Percentiles rank a stretch among this genome's conserved stretches.
Conservation (phyloP, 30 jellyfish, hydroid and myxozoan species). For the Aurelia sp. region DNA sequence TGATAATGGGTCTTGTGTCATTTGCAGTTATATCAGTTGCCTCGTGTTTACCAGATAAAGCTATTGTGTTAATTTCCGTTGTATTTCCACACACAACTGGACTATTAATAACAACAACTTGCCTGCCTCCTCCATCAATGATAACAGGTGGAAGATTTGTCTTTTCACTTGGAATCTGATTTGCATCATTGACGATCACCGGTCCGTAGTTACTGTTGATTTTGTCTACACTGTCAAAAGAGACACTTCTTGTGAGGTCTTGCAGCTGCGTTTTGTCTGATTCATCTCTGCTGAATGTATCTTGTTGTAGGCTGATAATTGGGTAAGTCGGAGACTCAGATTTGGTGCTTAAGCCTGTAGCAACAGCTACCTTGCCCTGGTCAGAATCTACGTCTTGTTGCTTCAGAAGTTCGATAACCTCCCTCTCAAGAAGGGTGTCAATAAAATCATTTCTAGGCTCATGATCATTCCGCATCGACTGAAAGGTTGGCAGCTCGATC, state of each 20-base stretch:
- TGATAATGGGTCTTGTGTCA: constrained; percentile 49
- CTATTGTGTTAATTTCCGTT: not conserved
- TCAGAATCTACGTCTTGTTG: not conserved
- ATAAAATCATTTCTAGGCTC: constrained; percentile 5
- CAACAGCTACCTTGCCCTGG: not conserved
- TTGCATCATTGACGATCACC: not conserved
- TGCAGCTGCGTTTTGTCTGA: not conserved
- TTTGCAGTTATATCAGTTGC: constrained; percentile 11
- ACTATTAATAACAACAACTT: constrained; percentile 71
- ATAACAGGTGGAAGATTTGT: constrained; percentile 53
- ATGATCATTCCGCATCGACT: not conserved
- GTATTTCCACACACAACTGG: constrained; percentile 47
- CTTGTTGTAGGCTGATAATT: not conserved
- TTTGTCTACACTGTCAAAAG: not conserved
- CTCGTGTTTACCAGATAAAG: constrained; percentile 31
- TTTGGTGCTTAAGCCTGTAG: constrained; percentile 1
- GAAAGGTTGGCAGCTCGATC: not conserved
- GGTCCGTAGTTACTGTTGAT: not conserved
- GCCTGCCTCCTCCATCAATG: constrained; percentile 76
- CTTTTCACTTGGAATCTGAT: not conserved
- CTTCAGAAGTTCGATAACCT: constrained; percentile 48
- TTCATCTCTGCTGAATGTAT: not conserved
- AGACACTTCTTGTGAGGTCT: not conserved
- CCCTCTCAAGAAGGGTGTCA: constrained; percentile 45
- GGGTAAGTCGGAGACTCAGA: not conserved